Conservation (phyloP, 2,888 invertebrate genomes). For the Eubasilissa splendida region DNA sequence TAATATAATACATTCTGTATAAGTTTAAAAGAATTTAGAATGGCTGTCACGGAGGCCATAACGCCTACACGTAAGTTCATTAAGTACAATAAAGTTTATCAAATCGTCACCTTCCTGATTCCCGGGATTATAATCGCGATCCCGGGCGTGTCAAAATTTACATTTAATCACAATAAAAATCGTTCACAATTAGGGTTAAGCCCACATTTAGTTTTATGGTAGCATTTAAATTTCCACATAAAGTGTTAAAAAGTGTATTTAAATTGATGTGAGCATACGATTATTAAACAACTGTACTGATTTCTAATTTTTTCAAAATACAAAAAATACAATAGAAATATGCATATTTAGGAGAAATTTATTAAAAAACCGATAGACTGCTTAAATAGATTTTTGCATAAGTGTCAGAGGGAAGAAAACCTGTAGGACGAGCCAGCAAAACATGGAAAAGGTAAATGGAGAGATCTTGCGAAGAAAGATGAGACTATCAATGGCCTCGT, state of each 20-base stretch:
- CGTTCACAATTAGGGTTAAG: conserved; percentile 23
- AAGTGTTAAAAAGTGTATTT: not conserved
- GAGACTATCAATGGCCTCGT: no score
- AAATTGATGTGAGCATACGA: not conserved
- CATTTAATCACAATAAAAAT: conserved; percentile 33
- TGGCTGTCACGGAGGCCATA: conserved; percentile 12
- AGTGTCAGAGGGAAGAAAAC: no score
- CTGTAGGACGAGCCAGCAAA: no score
- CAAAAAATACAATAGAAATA: no score
- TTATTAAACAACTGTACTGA: no score
- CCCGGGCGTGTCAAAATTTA: conserved; percentile 7
- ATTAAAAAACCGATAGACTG: no score
- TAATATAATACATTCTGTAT: not conserved
- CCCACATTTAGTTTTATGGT: not conserved
- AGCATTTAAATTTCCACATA: conserved; percentile 3
- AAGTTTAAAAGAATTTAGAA: not conserved
- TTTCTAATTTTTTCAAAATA: no score
- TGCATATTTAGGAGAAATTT: no score
- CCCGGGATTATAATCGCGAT: conserved; percentile 9
- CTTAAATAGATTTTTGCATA: no score
- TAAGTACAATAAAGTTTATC: conserved; percentile 28
- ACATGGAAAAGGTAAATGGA: no score
- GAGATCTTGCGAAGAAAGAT: no score
- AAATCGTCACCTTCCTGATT: conserved; percentile 27
- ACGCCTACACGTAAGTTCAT: conserved; percentile 1